phyloP scores from a whole-genome alignment of 2,888 invertebrate genomes.

The Dinocampus coccinellae region DNA sequence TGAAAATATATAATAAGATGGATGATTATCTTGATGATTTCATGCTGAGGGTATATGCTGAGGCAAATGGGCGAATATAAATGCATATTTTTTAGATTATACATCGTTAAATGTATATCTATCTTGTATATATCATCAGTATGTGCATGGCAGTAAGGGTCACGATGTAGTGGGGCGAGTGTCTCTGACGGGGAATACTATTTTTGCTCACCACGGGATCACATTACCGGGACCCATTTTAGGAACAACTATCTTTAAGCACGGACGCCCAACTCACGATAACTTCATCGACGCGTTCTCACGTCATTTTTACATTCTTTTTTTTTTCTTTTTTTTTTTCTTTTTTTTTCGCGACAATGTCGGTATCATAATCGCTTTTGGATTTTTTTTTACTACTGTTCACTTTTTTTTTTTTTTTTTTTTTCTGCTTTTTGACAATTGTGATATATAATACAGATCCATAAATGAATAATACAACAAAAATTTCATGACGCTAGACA shows the following conservation, averaged over 20 bases:
- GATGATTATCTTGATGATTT: constrained; percentile 14
- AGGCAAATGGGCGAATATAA: not conserved
- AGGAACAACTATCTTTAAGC: constrained; percentile 74
- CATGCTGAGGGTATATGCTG: not conserved
- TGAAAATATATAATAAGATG: not conserved
- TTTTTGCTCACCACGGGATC: constrained; percentile 73
- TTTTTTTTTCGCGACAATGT: constrained; percentile 29
- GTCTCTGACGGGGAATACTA: constrained; percentile 68
- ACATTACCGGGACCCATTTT: constrained; percentile 77
- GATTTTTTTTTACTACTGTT: too few species aligned
- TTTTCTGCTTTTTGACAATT: too few species aligned
- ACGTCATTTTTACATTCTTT: constrained; percentile 2
- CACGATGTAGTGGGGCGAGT: constrained; percentile 53
- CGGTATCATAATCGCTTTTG: constrained; percentile 26
- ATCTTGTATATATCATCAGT: constrained; percentile 1
- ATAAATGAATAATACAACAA: constrained; percentile 41
- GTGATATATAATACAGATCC: not conserved
- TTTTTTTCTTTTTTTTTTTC: constrained; percentile 18
- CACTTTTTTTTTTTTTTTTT: too few species aligned
- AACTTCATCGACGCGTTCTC: constrained; percentile 39
- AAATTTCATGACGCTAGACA: constrained; percentile 54
- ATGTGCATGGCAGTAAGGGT: constrained; percentile 12
- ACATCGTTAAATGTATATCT: constrained; percentile 31
- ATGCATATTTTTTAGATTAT: constrained; percentile 55
- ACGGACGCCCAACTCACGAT: constrained; percentile 43